Conservation (phyloP, 1,140 invertebrate species). For the Tigriopus japonicus region DNA sequence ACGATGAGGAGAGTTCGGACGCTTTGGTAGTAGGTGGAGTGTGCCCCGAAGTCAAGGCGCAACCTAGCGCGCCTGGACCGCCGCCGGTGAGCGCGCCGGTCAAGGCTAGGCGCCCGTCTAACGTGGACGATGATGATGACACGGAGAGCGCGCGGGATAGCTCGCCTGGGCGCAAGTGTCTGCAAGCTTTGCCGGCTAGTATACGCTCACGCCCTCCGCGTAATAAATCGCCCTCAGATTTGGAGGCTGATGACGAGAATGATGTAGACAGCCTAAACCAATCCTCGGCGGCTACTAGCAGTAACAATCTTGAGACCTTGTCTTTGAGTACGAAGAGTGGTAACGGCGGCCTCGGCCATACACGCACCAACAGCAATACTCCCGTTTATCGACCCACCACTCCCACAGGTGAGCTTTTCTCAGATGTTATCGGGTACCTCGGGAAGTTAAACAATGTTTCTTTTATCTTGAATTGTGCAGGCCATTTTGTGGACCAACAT, state of each 20-base stretch:
- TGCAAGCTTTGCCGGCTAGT: not conserved
- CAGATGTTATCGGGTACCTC: not conserved
- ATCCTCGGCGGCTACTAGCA: constrained; percentile 22
- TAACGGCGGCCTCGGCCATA: constrained; percentile 18
- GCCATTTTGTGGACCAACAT: not conserved
- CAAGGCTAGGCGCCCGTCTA: not conserved
- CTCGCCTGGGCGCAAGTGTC: not conserved
- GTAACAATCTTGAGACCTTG: constrained; percentile 16
- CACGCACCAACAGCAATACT: constrained; percentile 26
- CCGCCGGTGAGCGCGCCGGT: not conserved
- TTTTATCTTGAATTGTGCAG: not conserved
- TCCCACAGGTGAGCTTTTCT: not conserved
- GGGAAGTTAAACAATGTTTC: not conserved
- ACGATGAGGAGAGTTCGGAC: constrained; percentile 38
- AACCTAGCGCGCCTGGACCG: constrained; percentile 28
- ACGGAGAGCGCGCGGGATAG: not conserved
- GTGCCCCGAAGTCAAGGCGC: constrained; percentile 26
- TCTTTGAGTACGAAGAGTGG: constrained; percentile 14
- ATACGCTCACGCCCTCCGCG: not conserved
- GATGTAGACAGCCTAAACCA: constrained; percentile 32
- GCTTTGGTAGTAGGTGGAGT: constrained; percentile 37
- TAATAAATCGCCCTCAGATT: constrained; percentile 32
- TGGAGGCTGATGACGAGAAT: constrained; percentile 43
- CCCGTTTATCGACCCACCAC: constrained; percentile 9
- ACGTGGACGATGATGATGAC: not conserved